Conservation (phyloP, 2,888 invertebrate genomes). For the Synergus japonicus region DNA sequence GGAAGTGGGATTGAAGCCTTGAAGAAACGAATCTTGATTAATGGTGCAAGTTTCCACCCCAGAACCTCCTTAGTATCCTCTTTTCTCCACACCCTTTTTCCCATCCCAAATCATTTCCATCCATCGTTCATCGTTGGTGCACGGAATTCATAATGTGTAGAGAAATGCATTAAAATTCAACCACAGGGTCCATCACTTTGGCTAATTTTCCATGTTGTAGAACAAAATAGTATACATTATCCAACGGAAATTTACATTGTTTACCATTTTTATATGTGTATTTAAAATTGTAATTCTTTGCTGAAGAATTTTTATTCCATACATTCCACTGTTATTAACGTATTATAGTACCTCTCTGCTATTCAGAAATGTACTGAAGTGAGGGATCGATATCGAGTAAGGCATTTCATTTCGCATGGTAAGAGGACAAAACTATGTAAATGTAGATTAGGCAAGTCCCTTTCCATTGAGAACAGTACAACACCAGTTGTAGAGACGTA, state of each 20-base stretch:
- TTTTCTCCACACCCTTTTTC: slow-evolving; percentile 40
- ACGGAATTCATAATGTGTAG: slow-evolving; percentile 70
- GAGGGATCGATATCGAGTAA: neutral
- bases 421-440: slow-evolving; percentile 15
- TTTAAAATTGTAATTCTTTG: neutral
- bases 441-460: neutral
- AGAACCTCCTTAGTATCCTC: slow-evolving; percentile 42
- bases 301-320: neutral
- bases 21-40: slow-evolving; percentile 75
- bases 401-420: slow-evolving; percentile 4
- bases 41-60: slow-evolving; percentile 71
- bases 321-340: neutral
- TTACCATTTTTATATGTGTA: neutral
- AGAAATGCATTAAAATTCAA: slow-evolving; percentile 72
- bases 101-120: slow-evolving; percentile 49
- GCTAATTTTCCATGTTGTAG: neutral
- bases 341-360: neutral
- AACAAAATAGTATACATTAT: neutral
- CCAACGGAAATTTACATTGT: no score
- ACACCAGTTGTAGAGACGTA: slow-evolving; percentile 10
- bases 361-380: neutral
- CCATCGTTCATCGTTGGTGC: slow-evolving; percentile 53
- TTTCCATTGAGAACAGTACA: slow-evolving; percentile 16
- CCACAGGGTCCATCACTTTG: slow-evolving; percentile 53
- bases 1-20: slow-evolving; percentile 49